Conservation (phyloP, 2,888 invertebrate genomes). For the Melipona beecheii region DNA sequence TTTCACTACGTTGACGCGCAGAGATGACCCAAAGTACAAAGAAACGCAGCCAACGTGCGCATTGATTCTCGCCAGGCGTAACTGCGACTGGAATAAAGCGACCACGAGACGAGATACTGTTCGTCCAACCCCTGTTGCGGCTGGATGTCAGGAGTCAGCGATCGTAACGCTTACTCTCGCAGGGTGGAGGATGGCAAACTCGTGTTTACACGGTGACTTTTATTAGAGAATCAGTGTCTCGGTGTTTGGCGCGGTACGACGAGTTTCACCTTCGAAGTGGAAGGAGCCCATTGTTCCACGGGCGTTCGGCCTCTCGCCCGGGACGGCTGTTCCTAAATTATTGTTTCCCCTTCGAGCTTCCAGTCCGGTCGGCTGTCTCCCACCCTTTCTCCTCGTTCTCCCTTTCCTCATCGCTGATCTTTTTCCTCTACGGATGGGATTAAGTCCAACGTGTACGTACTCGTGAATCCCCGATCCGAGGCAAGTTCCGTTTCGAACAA, state of each 20-base stretch:
- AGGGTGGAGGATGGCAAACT: conserved; percentile 35
- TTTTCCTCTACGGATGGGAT: conserved; percentile 19
- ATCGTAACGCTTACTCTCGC: conserved; percentile 26
- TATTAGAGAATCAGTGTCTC: conserved; percentile 74
- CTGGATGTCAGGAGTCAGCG: conserved; percentile 38
- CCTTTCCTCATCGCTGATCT: conserved; percentile 47
- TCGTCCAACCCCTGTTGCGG: conserved; percentile 14
- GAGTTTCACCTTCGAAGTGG: conserved; percentile 40
- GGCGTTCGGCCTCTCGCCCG: conserved; percentile 43
- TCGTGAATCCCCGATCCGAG: too few species aligned
- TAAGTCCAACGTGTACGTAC: too few species aligned
- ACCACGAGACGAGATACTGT: conserved; percentile 29
- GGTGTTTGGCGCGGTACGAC: conserved; percentile 49
- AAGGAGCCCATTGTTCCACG: conserved; percentile 57
- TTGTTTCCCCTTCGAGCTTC: conserved; percentile 65
- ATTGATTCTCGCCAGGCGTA: conserved; percentile 36
- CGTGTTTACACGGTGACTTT: conserved; percentile 67
- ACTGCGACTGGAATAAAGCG: conserved; percentile 29
- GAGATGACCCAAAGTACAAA: background rate
- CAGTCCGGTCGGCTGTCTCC: conserved; percentile 26
- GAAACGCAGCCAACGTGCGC: conserved; percentile 15
- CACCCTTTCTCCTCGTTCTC: background rate
- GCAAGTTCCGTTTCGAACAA: too few species aligned
- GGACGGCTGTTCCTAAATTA: conserved; percentile 70
- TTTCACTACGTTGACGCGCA: too few species aligned